Evolutionary conservation across 2,797 vertebrate species (phyloP).

Genomic region (Melanotaenia nigrans): DNA sequence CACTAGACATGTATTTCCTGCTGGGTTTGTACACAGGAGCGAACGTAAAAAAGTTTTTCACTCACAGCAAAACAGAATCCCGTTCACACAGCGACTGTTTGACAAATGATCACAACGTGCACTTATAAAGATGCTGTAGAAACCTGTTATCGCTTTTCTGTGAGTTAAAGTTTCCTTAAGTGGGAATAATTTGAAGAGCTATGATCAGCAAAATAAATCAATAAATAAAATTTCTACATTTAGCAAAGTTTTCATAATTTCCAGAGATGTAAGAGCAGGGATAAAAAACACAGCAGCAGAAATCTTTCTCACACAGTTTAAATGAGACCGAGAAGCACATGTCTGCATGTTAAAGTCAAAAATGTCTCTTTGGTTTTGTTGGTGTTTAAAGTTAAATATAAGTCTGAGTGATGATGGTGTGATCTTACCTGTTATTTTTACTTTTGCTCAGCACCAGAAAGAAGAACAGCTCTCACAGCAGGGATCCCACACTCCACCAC

Average conservation of each 20-base stretch:
- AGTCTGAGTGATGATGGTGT: slow-evolving; percentile 17
- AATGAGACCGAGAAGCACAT: slow-evolving; percentile 22
- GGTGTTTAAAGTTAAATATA: neutral
- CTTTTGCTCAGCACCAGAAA: slow-evolving; percentile 44
- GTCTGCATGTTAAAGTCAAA: neutral
- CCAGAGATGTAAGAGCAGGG: neutral
- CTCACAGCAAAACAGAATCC: slow-evolving; percentile 10
- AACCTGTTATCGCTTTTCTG: neutral
- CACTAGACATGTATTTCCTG: slow-evolving; percentile 75
- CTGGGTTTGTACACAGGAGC: slow-evolving; percentile 50
- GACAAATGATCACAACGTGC: neutral
- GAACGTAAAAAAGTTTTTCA: slow-evolving; percentile 35
- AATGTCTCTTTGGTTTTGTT: neutral
- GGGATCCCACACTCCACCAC: slow-evolving; percentile 69
- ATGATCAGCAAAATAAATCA: neutral
- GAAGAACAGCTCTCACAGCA: slow-evolving; percentile 50
- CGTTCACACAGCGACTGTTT: slow-evolving; percentile 2
- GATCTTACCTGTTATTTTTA: slow-evolving; percentile 55
- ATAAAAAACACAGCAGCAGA: slow-evolving; percentile 15
- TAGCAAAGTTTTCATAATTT: neutral
- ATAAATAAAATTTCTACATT: too few relatives aligned
- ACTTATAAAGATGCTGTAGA: neutral
- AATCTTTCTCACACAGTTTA: slow-evolving; percentile 28
- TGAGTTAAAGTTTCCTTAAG: neutral
- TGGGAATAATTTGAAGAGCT: neutral